These are phyloP conservation scores for Channa striata DNA, from an alignment of 2,797 vertebrate genomes.

Conservation along the genomic window DNA sequence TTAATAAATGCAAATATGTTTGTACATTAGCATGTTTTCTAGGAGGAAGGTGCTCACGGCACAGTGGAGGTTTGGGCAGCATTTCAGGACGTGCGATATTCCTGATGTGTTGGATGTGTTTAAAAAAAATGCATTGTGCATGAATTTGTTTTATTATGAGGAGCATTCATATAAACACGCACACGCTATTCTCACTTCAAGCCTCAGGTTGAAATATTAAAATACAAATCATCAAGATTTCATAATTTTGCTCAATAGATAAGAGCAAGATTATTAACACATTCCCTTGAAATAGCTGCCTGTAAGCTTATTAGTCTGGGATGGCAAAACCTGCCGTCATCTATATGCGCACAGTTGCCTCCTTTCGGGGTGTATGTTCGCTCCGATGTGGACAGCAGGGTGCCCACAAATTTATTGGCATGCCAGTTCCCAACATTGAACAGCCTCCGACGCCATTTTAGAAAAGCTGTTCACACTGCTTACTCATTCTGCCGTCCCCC, in stretches of 20 bases:
- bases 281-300: slow-evolving; percentile 13
- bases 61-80: slow-evolving; percentile 15
- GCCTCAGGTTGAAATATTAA: no score
- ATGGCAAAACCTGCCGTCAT: slow-evolving; percentile 25
- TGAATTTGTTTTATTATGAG: slow-evolving; percentile 3
- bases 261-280: background rate
- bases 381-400: slow-evolving; percentile 51
- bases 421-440: slow-evolving; percentile 86
- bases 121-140: slow-evolving; percentile 21
- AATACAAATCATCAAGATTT: background rate
- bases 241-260: background rate
- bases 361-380: slow-evolving; percentile 6
- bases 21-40: slow-evolving; percentile 37
- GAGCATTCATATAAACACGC: background rate
- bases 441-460: slow-evolving; percentile 92
- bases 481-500: slow-evolving; percentile 86
- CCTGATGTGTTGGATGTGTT: slow-evolving; percentile 17
- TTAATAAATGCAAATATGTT: slow-evolving; percentile 63
- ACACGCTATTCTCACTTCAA: no score
- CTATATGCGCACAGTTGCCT: background rate
- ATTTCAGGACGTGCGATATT: slow-evolving; percentile 22
- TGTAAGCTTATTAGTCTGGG: background rate
- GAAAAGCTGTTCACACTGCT: slow-evolving; percentile 86
- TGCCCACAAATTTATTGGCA: slow-evolving; percentile 73
- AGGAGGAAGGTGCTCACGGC: slow-evolving; percentile 8